These are phyloP conservation scores for Stichodactyla mertensii DNA, from an alignment of 64 coral and sea anemone species.

Conservation along the genomic window DNA sequence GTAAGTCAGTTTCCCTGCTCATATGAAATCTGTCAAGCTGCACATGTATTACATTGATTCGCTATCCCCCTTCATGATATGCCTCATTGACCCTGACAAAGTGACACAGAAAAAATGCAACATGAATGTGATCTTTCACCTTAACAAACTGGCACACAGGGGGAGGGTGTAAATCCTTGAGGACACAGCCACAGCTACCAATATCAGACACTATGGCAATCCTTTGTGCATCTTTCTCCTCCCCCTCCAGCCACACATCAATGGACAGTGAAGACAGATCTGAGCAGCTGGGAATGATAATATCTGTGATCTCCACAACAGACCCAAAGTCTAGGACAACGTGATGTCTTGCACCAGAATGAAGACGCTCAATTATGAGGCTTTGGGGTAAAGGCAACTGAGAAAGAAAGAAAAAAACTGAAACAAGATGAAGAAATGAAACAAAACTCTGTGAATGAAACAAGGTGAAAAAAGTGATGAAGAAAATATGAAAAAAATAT, in stretches of 20 bases:
- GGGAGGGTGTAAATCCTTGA: slow-evolving; percentile 86
- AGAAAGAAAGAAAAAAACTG: neutral
- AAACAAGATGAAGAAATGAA: too few species aligned
- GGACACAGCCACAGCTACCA: slow-evolving; percentile 57
- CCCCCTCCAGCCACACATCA: slow-evolving; percentile 74
- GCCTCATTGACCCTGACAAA: too few species aligned
- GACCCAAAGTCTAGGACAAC: slow-evolving; percentile 95
- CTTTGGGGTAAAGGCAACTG: slow-evolving; percentile 77
- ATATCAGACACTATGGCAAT: slow-evolving; percentile 86
- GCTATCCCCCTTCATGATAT: too few species aligned
- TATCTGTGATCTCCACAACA: slow-evolving; percentile 78
- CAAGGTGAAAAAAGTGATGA: neutral
- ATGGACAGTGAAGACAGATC: slow-evolving; percentile 86
- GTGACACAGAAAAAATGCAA: too few species aligned
- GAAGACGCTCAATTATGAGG: slow-evolving; percentile 88
- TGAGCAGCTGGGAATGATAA: slow-evolving; percentile 72
- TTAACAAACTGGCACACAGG: slow-evolving; percentile 79
- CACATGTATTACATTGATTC: too few species aligned
- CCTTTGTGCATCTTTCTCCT: slow-evolving; percentile 82
- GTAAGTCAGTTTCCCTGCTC: too few species aligned
- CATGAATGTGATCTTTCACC: slow-evolving; percentile 30
- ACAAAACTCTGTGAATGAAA: neutral
- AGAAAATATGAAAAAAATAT: neutral
- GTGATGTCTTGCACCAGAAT: slow-evolving; percentile 87
- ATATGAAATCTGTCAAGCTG: too few species aligned